A percentile compares a stretch with the other conserved stretches of the same genome.
Evolutionary conservation across 2,113 vertebrate genomes (phyloP).

Genomic region (Pachycephala philippinensis): DNA sequence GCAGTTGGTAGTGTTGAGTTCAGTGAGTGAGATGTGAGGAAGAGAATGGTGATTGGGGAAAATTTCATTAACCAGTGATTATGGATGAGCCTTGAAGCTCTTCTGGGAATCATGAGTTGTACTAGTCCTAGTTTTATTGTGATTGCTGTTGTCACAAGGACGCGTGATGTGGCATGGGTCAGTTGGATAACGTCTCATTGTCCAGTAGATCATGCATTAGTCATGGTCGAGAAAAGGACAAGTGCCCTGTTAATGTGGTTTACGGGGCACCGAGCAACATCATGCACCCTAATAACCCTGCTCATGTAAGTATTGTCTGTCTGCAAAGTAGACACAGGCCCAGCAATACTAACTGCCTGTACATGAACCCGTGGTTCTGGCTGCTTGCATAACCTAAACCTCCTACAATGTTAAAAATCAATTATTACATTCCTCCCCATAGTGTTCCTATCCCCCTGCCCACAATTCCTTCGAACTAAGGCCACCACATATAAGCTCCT

Average conservation of each 20-base stretch:
- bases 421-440: not conserved
- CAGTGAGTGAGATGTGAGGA: not conserved
- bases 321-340: not conserved
- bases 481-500: not conserved
- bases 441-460: no score
- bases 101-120: not conserved
- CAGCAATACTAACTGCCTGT: not conserved
- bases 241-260: not conserved
- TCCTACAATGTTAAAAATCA: not conserved
- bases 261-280: fast-evolving
- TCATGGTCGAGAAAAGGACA: not conserved
- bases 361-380: not conserved
- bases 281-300: not conserved
- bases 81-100: not conserved
- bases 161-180: not conserved
- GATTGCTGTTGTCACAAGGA: not conserved
- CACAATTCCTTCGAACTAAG: not conserved
- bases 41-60: not conserved
- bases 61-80: not conserved
- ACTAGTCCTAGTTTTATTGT: not conserved
- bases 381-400: not conserved
- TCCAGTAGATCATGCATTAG: not conserved
- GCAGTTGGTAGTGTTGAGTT: not conserved
- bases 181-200: not conserved
- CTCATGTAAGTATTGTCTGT: not conserved